Conservation (phyloP, 53 echinoderm and acorn worm species). For the Stichopus horrens region DNA sequence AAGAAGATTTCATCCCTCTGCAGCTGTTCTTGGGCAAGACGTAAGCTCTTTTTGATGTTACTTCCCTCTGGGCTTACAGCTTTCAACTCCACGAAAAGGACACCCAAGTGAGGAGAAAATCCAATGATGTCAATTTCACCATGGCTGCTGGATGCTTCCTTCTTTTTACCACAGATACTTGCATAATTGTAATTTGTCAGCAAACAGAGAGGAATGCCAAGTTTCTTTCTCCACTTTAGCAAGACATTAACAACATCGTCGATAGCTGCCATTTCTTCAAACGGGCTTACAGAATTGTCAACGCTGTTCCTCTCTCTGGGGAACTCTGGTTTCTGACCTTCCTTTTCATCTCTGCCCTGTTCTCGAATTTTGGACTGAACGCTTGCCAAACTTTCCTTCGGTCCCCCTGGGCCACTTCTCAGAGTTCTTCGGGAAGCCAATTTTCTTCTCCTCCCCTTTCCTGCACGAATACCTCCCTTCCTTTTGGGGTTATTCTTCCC, state of each 20-base stretch:
- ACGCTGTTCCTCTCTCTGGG: neutral
- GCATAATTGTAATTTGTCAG: constrained; percentile 12
- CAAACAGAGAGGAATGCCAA: neutral
- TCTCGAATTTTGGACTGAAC: neutral
- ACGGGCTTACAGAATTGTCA: neutral
- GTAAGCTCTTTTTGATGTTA: neutral
- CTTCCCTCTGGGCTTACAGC: neutral
- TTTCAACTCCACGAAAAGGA: constrained; percentile 11
- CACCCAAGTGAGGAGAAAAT: constrained; percentile 12
- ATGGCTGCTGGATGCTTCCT: neutral
- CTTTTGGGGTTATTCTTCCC: neutral
- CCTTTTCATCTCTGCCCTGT: neutral
- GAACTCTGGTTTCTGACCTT: neutral
- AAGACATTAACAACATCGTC: neutral
- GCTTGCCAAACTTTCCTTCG: neutral
- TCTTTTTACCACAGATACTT: no score
- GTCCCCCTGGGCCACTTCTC: neutral
- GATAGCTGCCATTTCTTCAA: neutral
- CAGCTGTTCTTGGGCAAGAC: neutral
- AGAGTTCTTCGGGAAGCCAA: neutral
- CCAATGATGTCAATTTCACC: constrained; percentile 16
- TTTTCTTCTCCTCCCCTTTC: neutral
- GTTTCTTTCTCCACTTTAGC: neutral
- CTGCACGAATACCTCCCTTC: neutral
- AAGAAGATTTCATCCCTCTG: neutral